These are phyloP conservation scores for Bombylius discolor DNA, from an alignment of 2,888 invertebrate species.

Conservation along the genomic window DNA sequence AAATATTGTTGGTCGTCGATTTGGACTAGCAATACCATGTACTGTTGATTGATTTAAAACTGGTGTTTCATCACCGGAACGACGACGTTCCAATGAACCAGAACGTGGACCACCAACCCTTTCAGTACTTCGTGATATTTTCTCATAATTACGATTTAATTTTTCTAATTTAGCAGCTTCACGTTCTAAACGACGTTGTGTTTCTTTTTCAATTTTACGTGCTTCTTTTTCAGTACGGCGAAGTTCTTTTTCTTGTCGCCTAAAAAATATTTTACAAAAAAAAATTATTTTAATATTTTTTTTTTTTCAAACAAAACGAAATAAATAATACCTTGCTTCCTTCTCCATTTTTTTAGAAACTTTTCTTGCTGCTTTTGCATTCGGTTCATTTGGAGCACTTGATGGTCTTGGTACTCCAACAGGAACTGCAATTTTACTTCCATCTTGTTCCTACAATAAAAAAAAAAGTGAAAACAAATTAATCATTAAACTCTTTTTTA, in stretches of 20 bases:
- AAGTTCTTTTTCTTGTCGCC: slow-evolving; percentile 34
- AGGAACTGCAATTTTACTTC: slow-evolving; percentile 21
- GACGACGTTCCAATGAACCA: slow-evolving; percentile 33
- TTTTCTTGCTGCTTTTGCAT: slow-evolving; percentile 34
- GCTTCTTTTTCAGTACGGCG: slow-evolving; percentile 34
- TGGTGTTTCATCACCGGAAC: slow-evolving; percentile 36
- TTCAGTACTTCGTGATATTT: slow-evolving; percentile 36
- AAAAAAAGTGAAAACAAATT: slow-evolving; percentile 3
- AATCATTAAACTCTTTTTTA: too few relatives aligned
- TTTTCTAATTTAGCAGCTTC: slow-evolving; percentile 36
- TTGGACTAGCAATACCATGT: slow-evolving; percentile 49
- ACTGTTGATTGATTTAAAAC: slow-evolving; percentile 37
- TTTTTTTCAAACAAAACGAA: too few relatives aligned
- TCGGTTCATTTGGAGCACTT: slow-evolving; percentile 34
- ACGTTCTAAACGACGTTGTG: slow-evolving; percentile 32
- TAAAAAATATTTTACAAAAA: slow-evolving; percentile 7
- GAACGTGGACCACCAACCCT: slow-evolving; percentile 30
- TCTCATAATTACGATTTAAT: slow-evolving; percentile 33
- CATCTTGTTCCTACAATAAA: slow-evolving; percentile 34
- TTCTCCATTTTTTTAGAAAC: slow-evolving; percentile 36
- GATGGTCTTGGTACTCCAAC: slow-evolving; percentile 27
- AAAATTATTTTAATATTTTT: too few relatives aligned
- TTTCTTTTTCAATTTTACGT: slow-evolving; percentile 34
- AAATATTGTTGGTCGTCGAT: slow-evolving; percentile 59
- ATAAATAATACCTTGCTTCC: slow-evolving; percentile 26